Evolutionary conservation across 1,140 invertebrate species (phyloP), one percentile per base, ranked within the genome.

Genomic region (Melitaea cinxia): DNA sequence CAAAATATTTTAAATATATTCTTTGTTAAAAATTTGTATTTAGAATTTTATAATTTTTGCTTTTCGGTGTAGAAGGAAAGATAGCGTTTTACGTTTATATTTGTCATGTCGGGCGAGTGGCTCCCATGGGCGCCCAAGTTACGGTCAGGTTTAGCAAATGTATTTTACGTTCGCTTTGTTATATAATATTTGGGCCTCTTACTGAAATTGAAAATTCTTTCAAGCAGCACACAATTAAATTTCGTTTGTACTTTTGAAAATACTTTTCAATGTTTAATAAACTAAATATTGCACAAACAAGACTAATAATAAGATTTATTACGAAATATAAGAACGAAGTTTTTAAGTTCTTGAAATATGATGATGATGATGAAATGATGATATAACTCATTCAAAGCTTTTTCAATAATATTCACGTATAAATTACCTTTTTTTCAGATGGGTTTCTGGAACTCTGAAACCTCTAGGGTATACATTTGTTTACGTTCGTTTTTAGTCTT

Each of bases 141-240:
- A 76, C 75, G 70, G 65, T 78, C 78, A 77, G 75, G 76, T 78
- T 76, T 77, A 70, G 68, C 64, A 71, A 56, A 66, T 47, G 21
- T 47, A 47, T 47, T 47, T 47, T 23, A 47, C 42, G 10, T 23
- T 24, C 21, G 42, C 42, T 47, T 47, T 47, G 42, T 47, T 17
- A 47, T 19, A 47, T 47, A 47, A 47, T 12, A 75, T 73, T 72
- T 49, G 69, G 68, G 65, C 68, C 75, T 77, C 78, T 82, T 69
- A 78, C 71, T 65, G 71, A 78, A 84, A 82, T 82, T 80, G 80
- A 75, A 79, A 81, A 83, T 75, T 76, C 75, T 76, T 77, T 80
- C 72, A 23, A 21, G 47, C 9, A 1, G 47, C 39, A 24, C 23
- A 53, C 24, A 39, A 47, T 12, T 17, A 23, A n/a, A 23, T 24